Conservation (phyloP, 2,888 invertebrate genomes). For the Tetranychus piercei region DNA sequence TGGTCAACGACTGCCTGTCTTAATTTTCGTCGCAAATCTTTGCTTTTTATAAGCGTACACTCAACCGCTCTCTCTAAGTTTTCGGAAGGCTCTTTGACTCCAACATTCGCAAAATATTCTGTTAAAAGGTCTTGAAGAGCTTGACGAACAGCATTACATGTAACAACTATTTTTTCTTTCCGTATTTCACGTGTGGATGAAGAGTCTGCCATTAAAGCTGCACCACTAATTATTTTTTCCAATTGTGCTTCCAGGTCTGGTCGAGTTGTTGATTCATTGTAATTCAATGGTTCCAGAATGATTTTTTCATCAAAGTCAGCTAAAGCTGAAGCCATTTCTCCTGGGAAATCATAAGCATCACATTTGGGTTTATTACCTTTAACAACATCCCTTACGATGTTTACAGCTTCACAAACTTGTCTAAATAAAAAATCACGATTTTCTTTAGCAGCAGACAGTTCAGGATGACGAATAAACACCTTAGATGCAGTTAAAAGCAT, state of each 20-base stretch:
- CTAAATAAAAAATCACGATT: conserved; percentile 88
- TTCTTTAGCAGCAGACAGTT: conserved; percentile 82
- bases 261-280: conserved; percentile 75
- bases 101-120: conserved; percentile 77
- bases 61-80: conserved; percentile 82
- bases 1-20: conserved; percentile 89
- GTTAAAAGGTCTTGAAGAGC: conserved; percentile 88
- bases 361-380: conserved; percentile 49
- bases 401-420: conserved; percentile 87
- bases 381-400: conserved; percentile 80
- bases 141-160: conserved; percentile 93
- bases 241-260: conserved; percentile 83
- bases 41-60: conserved; percentile 87
- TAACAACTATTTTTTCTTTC: conserved; percentile 84
- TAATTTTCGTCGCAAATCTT: conserved; percentile 76
- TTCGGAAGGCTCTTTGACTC: conserved; percentile 69
- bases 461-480: conserved; percentile 92
- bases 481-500: conserved; percentile 87
- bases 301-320: conserved; percentile 93
- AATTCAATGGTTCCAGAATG: conserved; percentile 85
- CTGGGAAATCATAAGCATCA: conserved; percentile 58
- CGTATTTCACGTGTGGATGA: conserved; percentile 80
- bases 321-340: conserved; percentile 80
- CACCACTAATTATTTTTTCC: conserved; percentile 91
- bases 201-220: conserved; percentile 92